These are phyloP conservation scores for Nothobranchius kuhntae DNA, from an alignment of 2,113 vertebrate species.

Conservation along the genomic window DNA sequence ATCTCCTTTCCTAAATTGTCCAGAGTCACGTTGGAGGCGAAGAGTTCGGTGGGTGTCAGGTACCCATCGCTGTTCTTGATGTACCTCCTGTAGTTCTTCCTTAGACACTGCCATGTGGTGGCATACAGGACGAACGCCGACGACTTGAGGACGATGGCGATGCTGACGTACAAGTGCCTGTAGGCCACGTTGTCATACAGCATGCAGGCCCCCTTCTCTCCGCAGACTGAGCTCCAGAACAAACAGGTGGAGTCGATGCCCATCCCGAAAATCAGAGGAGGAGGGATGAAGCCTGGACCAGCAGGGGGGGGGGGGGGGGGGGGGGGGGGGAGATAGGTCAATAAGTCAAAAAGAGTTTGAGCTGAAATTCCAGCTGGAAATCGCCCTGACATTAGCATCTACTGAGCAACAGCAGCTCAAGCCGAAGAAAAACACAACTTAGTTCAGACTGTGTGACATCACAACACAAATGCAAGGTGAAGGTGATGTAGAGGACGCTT, in stretches of 20 bases:
- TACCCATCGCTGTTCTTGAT: constrained; percentile 79
- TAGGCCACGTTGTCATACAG: constrained; percentile 81
- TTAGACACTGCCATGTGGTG: constrained; percentile 79
- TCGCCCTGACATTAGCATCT: constrained; percentile 30
- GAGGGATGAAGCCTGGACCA: constrained; percentile 78
- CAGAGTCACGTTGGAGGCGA: constrained; percentile 77
- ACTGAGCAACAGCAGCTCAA: constrained; percentile 1
- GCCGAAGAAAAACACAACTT: neutral
- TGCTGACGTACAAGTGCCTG: constrained; percentile 81
- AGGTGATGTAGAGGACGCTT: too few relatives aligned
- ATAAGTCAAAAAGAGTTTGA: constrained; percentile 32
- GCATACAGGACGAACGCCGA: constrained; percentile 76
- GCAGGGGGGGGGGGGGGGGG: neutral
- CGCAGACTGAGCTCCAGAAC: constrained; percentile 79
- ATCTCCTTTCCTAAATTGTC: constrained; percentile 78
- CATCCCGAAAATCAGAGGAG: constrained; percentile 81
- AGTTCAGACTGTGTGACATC: neutral
- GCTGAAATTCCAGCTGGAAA: constrained; percentile 25
- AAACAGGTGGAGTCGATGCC: constrained; percentile 83
- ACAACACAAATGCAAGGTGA: neutral
- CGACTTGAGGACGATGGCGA: constrained; percentile 78
- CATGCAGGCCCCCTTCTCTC: constrained; percentile 77
- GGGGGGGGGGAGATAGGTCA: constrained; percentile 14
- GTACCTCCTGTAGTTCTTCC: constrained; percentile 78
- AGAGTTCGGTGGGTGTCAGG: constrained; percentile 78